Conservation (phyloP, 2,888 invertebrate genomes). For the Aplocera efformata region DNA sequence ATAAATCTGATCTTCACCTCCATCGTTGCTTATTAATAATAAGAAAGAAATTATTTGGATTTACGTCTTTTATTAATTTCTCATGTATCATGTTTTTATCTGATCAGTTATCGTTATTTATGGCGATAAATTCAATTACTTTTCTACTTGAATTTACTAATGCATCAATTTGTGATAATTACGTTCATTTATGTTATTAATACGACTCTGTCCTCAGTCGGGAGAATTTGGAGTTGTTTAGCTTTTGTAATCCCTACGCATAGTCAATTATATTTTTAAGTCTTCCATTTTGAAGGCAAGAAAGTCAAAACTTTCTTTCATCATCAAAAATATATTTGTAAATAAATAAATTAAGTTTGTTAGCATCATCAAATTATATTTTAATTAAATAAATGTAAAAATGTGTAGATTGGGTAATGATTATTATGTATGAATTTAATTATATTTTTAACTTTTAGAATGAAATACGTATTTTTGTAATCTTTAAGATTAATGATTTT, state of each 20-base stretch:
- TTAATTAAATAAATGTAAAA: constrained; percentile 23
- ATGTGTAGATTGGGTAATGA: constrained; percentile 37
- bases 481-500: constrained; percentile 59
- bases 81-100: too few relatives aligned
- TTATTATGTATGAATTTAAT: constrained; percentile 43
- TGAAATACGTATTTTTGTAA: constrained; percentile 71
- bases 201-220: too few relatives aligned
- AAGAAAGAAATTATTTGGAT: too few relatives aligned
- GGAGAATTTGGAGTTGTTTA: neutral
- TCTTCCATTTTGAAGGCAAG: constrained; percentile 39
- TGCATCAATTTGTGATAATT: too few relatives aligned
- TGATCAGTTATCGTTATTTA: neutral
- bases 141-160: too few relatives aligned
- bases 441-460: constrained; percentile 32
- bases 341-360: constrained; percentile 57
- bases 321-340: constrained; percentile 15
- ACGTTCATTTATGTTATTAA: too few relatives aligned
- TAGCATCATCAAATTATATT: constrained; percentile 25
- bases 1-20: too few relatives aligned
- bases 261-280: constrained; percentile 60
- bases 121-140: too few relatives aligned
- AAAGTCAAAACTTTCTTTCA: neutral
- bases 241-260: constrained; percentile 31
- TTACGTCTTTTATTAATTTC: too few relatives aligned
- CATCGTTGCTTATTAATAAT: too few relatives aligned